Evolutionary conservation across 2,888 invertebrate species (phyloP), one percentile per base, ranked within the genome.

Genomic region (Thysanoteuthis rhombus): DNA sequence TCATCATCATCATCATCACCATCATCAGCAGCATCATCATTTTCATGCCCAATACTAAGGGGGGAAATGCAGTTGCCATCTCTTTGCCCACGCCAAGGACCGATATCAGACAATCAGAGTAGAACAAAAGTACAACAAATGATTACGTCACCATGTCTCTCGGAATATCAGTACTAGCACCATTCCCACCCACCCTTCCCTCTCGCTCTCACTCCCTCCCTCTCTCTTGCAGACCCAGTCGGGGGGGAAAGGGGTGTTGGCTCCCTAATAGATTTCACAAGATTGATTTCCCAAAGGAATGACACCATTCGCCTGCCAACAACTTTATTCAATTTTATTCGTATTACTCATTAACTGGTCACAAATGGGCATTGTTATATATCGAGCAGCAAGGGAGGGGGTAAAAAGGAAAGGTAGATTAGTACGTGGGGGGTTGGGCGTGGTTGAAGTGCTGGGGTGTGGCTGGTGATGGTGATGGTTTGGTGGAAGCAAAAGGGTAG

Each of bases 211-310:
- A 36, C 75, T 16, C n/a, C 0, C n/a, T 16, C 16, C 0, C n/a
- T n/a, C 52, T 16, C 47, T 47, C 22, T 75, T 75, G n/a, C 16
- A 75, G n/a, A 6, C 32, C 0, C 8, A n/a, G 0, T n/a, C 75
- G 16, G 36, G n/a, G 75, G 58, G 32, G 58, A 10, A 4, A 5
- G 58, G 28, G 6, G 58, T 58, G n/a, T n/a, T n/a, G n/a, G n/a
- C n/a, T 75, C 75, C 75, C 75, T 75, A 75, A 75, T 75, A 75
- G 75, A 75, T 75, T 75, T 75, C 75, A n/a, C 75, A 75, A 75
- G 75, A 75, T 75, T 75, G 75, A 75, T 75, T 75, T 75, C 75
- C 75, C 75, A 75, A 75, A 75, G 75, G 75, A 36, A 75, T 36
- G 16, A n/a, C 4, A 75, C n/a, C 75, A 75, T 75, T 75, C 58